Percentiles rank a stretch among this genome's conserved stretches.
Evolutionary conservation across 2,888 invertebrate species (phyloP).

Genomic region (Pediacus dermestoides): DNA sequence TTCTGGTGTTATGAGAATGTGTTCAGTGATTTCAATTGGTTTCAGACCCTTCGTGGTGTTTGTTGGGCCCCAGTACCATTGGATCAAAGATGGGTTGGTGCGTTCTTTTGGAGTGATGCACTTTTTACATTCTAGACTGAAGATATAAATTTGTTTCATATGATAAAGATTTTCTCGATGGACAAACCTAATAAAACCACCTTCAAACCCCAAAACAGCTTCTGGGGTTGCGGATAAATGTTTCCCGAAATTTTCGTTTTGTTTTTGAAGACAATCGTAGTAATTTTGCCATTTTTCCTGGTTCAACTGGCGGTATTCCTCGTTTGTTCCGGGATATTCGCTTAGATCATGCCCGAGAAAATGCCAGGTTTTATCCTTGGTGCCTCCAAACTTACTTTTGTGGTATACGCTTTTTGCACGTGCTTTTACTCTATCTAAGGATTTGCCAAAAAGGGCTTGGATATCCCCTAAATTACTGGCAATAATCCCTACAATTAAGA

Average conservation of each 20-base stretch:
- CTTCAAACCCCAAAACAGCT: conserved; percentile 49
- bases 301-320: conserved; percentile 44
- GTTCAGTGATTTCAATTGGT: conserved; percentile 48
- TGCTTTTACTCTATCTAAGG: conserved; percentile 37
- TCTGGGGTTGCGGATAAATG: conserved; percentile 45
- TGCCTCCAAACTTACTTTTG: conserved; percentile 39
- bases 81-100: conserved; percentile 42
- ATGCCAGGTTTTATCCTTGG: conserved; percentile 42
- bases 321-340: conserved; percentile 52
- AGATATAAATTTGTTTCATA: conserved; percentile 11
- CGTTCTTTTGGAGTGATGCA: conserved; percentile 55
- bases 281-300: conserved; percentile 54
- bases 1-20: conserved; percentile 47
- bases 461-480: no score
- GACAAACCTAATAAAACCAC: conserved; percentile 48
- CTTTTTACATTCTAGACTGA: conserved; percentile 52
- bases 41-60: conserved; percentile 31
- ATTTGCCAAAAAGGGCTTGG: conserved; percentile 27
- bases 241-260: conserved; percentile 41
- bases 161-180: conserved; percentile 1
- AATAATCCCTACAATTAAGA: no score
- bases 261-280: conserved; percentile 52
- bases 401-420: conserved; percentile 44
- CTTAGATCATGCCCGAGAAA: conserved; percentile 43
- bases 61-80: conserved; percentile 50